Percentiles rank a stretch among this genome's conserved stretches.
These are phyloP conservation scores for Micrasema longulum DNA, from an alignment of 1,140 invertebrate species.

Conservation along the genomic window DNA sequence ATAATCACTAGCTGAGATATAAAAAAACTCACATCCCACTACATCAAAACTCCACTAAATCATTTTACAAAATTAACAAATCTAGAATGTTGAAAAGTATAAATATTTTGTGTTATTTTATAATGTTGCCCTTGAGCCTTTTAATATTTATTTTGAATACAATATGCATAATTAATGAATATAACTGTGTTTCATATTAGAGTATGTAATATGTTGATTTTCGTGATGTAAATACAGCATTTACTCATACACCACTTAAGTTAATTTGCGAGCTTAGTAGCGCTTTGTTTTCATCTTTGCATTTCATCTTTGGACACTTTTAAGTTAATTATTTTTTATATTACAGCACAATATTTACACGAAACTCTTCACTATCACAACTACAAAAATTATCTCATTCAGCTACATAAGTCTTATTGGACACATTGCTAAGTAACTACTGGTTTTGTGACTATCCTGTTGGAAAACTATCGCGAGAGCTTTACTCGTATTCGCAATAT, in stretches of 20 bases:
- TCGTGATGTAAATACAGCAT: not conserved
- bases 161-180: not conserved
- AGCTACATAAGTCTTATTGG: slow-evolving; percentile 16
- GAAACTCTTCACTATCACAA: slow-evolving; percentile 44
- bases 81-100: not conserved
- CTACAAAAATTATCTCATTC: slow-evolving; percentile 13
- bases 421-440: slow-evolving; percentile 30
- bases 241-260: slow-evolving; percentile 14
- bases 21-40: slow-evolving; percentile 8
- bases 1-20: no score
- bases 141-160: not conserved
- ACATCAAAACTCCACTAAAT: not conserved
- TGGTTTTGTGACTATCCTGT: slow-evolving; percentile 18
- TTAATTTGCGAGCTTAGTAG: slow-evolving; percentile 46
- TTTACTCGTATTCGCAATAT: not conserved
- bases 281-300: slow-evolving; percentile 41
- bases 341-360: slow-evolving; percentile 46
- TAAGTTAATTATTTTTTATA: slow-evolving; percentile 32
- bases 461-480: no score
- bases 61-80: not conserved
- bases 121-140: no score
- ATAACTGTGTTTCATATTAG: no score
- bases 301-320: slow-evolving; percentile 40
- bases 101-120: not conserved
- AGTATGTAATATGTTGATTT: no score